phyloP scores from a whole-genome alignment of 1,140 invertebrate species.

The Cyrtorhinus lividipennis region DNA sequence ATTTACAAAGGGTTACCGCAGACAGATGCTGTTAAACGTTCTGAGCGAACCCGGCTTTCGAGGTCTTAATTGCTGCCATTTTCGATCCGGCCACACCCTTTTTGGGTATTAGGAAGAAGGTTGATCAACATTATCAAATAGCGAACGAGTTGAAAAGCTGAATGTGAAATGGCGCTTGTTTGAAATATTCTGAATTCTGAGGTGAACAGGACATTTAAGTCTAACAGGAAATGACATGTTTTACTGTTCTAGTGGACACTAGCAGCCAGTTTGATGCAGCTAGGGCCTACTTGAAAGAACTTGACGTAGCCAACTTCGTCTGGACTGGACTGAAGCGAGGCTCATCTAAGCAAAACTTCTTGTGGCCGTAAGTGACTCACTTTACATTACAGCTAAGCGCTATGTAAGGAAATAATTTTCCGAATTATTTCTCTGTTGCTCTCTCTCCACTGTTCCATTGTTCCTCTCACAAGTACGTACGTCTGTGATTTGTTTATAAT shows the following conservation, averaged over 20 bases:
- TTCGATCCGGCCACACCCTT: too few relatives aligned
- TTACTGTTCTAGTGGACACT: slow-evolving; percentile 53
- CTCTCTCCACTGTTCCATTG: slow-evolving; percentile 26
- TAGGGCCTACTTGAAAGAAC: slow-evolving; percentile 52
- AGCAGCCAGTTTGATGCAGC: slow-evolving; percentile 56
- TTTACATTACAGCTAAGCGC: neutral
- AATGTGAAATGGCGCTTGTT: too few relatives aligned
- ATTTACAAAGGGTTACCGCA: neutral
- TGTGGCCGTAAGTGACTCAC: slow-evolving; percentile 50
- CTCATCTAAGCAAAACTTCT: slow-evolving; percentile 46
- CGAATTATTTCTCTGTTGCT: neutral
- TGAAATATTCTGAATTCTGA: too few relatives aligned
- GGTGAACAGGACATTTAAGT: too few relatives aligned
- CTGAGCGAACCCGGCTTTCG: too few relatives aligned
- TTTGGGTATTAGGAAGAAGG: too few relatives aligned
- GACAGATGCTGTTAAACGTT: neutral
- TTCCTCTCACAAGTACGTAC: too few relatives aligned
- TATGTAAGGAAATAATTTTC: neutral
- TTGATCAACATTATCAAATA: too few relatives aligned
- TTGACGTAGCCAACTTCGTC: slow-evolving; percentile 52
- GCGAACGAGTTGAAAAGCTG: too few relatives aligned
- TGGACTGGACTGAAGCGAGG: slow-evolving; percentile 57
- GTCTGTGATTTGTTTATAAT: too few relatives aligned
- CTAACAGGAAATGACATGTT: too few relatives aligned
- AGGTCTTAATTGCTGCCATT: too few relatives aligned